Evolutionary conservation across 1,140 invertebrate genomes (phyloP).

Genomic region (Homalodisca vitripennis): DNA sequence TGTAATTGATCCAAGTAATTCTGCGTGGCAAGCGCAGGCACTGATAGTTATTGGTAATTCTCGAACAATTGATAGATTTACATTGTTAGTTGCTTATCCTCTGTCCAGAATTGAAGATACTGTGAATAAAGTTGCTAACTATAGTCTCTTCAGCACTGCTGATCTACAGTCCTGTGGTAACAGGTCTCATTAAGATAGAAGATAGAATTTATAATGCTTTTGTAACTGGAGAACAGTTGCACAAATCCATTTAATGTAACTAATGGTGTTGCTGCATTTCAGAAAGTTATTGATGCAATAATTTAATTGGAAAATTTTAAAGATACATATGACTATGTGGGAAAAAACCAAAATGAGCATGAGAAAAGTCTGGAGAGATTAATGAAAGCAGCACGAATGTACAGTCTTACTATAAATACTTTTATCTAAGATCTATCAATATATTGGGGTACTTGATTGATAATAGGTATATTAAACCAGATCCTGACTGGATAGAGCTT

Average conservation of each 20-base stretch:
- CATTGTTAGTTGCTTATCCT: neutral
- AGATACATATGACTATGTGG: conserved; percentile 28
- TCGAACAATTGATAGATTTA: neutral
- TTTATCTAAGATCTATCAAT: neutral
- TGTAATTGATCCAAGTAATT: neutral
- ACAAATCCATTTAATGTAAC: conserved; percentile 43
- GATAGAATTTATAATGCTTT: conserved; percentile 22
- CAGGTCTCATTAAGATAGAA: neutral
- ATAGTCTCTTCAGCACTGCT: neutral
- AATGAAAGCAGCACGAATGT: conserved; percentile 1
- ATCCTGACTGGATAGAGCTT: neutral
- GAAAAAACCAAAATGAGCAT: conserved; percentile 32
- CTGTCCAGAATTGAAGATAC: neutral
- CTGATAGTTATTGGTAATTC: neutral
- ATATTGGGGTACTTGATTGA: neutral
- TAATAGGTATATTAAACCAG: neutral
- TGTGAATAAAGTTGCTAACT: neutral
- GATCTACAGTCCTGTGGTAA: neutral
- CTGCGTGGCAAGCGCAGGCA: neutral
- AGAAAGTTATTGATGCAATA: too few species aligned
- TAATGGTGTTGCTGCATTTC: conserved; percentile 39
- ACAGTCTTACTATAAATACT: neutral
- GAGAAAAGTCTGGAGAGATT: conserved; percentile 17
- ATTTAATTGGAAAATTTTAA: conserved; percentile 28
- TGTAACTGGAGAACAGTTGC: conserved; percentile 29